These are phyloP conservation scores for Dasysyrphus albostriatus DNA, from an alignment of 2,888 invertebrate genomes.

Conservation along the genomic window DNA sequence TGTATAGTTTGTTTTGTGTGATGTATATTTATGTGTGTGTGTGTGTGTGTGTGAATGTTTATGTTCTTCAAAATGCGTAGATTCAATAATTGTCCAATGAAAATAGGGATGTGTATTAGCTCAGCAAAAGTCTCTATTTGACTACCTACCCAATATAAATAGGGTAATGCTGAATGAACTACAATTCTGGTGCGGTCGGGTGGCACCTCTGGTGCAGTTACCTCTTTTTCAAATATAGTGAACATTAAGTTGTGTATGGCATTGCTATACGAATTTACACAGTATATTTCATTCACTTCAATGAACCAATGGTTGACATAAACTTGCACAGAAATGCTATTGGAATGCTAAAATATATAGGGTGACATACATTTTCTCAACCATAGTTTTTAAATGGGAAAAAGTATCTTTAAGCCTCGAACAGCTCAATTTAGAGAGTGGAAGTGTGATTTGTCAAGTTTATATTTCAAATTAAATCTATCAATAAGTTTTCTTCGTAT, in stretches of 20 bases:
- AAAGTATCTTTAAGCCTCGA: background rate
- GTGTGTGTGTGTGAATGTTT: background rate
- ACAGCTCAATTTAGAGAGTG: no score
- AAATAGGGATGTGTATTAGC: constrained; percentile 59
- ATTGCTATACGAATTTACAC: constrained; percentile 11
- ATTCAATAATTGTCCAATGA: constrained; percentile 66
- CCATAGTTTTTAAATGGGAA: background rate
- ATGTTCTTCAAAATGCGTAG: constrained; percentile 40
- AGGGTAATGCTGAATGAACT: background rate
- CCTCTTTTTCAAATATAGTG: constrained; percentile 19
- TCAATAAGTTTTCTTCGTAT: background rate
- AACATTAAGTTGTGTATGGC: constrained; percentile 32
- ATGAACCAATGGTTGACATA: constrained; percentile 56
- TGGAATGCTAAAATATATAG: constrained; percentile 26
- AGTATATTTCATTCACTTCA: constrained; percentile 59
- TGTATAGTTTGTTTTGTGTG: background rate
- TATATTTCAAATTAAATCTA: no score
- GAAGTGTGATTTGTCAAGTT: no score
- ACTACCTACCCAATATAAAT: constrained; percentile 25
- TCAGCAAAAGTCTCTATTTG: constrained; percentile 57
- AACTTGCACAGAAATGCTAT: constrained; percentile 18
- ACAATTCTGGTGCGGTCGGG: background rate
- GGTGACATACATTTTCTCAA: constrained; percentile 7
- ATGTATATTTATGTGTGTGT: background rate
- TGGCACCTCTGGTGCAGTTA: background rate